Base-by-base conservation (phyloP, 2,113 vertebrate genomes). In the Coptodon bakossiorum region DNA sequence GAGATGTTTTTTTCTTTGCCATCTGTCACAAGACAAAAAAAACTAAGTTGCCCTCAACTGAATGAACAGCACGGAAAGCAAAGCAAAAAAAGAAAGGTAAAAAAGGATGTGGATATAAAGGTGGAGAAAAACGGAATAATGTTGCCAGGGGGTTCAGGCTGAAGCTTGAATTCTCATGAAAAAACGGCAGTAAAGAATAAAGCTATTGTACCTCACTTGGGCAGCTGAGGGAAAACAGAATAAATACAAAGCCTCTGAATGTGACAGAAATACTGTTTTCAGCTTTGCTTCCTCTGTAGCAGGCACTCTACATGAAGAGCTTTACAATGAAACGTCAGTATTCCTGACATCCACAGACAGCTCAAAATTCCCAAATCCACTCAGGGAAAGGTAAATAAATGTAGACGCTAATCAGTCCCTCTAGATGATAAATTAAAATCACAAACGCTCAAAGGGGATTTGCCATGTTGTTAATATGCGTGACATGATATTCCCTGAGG, bases 141-240 rank as follows among this genome's bases (percentile, higher is more conserved):
- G 43, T 12, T 78, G 85, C 83, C 80, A 90, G 83, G 63, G 90
- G 83, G 66, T 86, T 85, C 81, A 90, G 88, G 43, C 80, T 71
- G 48, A 61, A 85, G 79, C 88, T 34, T 79, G 11, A n/a, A 71
- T 73, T 89, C 48, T 9, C 29, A 19, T 81, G 14, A 85, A 80
- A 82, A 86, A 61, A 66, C 22, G 16, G 86, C 24, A 38, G 87
- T 22, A 81, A 80, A 91, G 34, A 88, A 90, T 86, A 91, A 78
- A 50, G 9, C 45, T 78, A 6, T 50, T 50, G 27, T 17, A 31
- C 71, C 16, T 78, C 40, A 29, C 43, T n/a, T 66, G 82, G 88
- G 85, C 82, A 92, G 89, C 48, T 89, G 87, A 90, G 16, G 84
- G 79, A 82, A 87, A 87, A 93, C 84, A 88, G 76, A 92, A 91